Evolutionary conservation across 2,113 vertebrate species (phyloP).

Genomic region (Puntigrus tetrazona): DNA sequence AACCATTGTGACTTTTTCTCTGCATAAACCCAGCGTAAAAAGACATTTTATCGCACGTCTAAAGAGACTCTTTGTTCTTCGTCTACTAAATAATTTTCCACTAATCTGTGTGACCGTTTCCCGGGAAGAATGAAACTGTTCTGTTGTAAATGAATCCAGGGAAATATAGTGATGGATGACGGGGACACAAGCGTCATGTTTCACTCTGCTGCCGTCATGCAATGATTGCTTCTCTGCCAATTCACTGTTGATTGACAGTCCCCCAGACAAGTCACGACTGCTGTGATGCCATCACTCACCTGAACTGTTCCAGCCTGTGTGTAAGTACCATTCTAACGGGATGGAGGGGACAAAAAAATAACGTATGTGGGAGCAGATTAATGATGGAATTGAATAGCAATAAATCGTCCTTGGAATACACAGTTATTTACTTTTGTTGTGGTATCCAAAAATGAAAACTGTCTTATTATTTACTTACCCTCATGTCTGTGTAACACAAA

Average conservation of each 20-base stretch:
- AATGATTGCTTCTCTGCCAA: constrained; percentile 70
- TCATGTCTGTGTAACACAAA: neutral
- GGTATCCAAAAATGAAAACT: neutral
- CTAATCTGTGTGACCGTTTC: constrained; percentile 62
- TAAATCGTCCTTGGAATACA: too few species aligned
- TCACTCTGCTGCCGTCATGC: constrained; percentile 68
- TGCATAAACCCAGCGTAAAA: neutral
- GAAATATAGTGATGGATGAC: constrained; percentile 77
- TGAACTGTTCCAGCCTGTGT: constrained; percentile 57
- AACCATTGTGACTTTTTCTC: neutral
- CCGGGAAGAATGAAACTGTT: constrained; percentile 66
- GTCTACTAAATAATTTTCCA: constrained; percentile 59
- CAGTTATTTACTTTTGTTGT: neutral
- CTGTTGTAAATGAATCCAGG: constrained; percentile 78
- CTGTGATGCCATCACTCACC: constrained; percentile 75
- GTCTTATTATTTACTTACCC: neutral
- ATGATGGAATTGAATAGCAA: neutral
- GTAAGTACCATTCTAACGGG: constrained; percentile 69
- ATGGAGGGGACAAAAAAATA: constrained; percentile 10
- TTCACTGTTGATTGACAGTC: constrained; percentile 74
- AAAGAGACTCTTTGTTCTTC: constrained; percentile 49
- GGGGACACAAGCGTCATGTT: constrained; percentile 72
- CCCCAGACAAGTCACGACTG: constrained; percentile 78
- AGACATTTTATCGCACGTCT: neutral
- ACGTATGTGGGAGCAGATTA: neutral